Evolutionary conservation across 2,797 vertebrate genomes (phyloP).

Genomic region (Urocyon cinereoargenteus): DNA sequence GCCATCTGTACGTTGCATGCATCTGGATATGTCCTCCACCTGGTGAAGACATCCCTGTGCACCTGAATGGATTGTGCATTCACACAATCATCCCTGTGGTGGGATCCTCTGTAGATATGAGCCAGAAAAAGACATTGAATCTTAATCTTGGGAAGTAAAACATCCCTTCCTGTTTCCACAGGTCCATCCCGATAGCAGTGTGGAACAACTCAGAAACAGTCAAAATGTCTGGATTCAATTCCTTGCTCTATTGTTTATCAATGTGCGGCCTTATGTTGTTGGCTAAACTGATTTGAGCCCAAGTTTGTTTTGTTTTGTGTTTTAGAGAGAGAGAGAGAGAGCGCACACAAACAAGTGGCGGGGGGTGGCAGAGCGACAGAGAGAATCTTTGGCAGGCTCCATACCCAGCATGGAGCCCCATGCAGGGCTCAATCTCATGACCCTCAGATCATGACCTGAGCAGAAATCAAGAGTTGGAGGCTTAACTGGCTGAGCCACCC

Average conservation of each 20-base stretch:
- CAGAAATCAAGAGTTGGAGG: neutral
- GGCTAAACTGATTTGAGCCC: neutral
- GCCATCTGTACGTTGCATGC: neutral
- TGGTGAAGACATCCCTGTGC: neutral
- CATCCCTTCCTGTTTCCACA: neutral
- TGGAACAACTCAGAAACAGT: neutral
- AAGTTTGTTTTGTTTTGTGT: neutral
- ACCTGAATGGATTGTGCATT: neutral
- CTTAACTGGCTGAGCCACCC: neutral
- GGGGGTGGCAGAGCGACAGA: neutral
- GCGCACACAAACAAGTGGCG: neutral
- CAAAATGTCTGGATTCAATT: neutral
- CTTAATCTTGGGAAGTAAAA: conserved; percentile 27
- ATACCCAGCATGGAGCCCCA: neutral
- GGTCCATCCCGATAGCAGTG: neutral
- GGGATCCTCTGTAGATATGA: neutral
- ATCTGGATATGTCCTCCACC: neutral
- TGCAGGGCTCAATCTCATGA: neutral
- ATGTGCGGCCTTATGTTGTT: neutral
- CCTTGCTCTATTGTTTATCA: neutral
- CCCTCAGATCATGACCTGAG: neutral
- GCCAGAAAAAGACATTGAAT: neutral
- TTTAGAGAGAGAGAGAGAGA: neutral
- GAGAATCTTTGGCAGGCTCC: neutral
- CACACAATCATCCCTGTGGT: neutral